Percentiles rank a stretch among this genome's conserved stretches.
Evolutionary conservation across 2,888 invertebrate species (phyloP).

Genomic region (Acanthosepion pharaonis): DNA sequence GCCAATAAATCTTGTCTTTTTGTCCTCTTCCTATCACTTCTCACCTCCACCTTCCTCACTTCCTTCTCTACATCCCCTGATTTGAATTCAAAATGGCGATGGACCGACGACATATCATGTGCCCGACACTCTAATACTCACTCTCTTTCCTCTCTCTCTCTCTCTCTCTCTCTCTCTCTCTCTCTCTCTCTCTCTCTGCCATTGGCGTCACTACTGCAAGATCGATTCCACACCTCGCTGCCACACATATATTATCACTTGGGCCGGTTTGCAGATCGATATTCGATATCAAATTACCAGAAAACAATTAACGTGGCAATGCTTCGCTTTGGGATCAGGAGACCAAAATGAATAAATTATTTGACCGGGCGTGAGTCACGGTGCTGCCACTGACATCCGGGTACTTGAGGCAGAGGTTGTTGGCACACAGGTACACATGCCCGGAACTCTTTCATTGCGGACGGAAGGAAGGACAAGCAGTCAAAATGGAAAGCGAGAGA

Average conservation of each 20-base stretch:
- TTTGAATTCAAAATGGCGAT: constrained; percentile 33
- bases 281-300: constrained; percentile 33
- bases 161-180: background rate
- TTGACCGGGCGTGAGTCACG: constrained; percentile 12
- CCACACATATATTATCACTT: constrained; percentile 23
- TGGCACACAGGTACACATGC: background rate
- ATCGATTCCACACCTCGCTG: constrained; percentile 10
- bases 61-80: background rate
- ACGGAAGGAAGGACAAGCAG: background rate
- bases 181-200: background rate
- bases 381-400: constrained; percentile 12
- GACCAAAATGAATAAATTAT: constrained; percentile 33
- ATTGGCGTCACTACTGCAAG: background rate
- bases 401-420: background rate
- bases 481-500: background rate
- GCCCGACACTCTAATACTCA: background rate
- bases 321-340: constrained; percentile 33
- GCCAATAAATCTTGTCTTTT: background rate
- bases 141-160: background rate
- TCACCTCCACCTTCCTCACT: too few species aligned
- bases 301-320: constrained; percentile 33
- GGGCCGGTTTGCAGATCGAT: constrained; percentile 2
- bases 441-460: background rate
- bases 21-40: background rate
- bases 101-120: background rate